phyloP scores from a whole-genome alignment of 2,888 invertebrate species.

The Teleogryllus oceanicus region DNA sequence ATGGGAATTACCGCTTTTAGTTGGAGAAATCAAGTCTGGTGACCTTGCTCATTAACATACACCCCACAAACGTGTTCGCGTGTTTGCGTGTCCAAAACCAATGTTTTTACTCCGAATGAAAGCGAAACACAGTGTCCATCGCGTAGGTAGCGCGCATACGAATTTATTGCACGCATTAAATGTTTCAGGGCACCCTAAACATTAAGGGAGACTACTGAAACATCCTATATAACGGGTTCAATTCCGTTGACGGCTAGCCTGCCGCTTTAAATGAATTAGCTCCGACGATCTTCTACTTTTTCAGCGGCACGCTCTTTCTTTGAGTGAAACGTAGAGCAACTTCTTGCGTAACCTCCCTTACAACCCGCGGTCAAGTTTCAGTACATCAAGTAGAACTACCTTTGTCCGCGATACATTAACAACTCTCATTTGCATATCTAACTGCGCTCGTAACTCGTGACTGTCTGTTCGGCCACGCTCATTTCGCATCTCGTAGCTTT shows the following conservation, averaged over 20 bases:
- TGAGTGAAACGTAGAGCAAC: not conserved
- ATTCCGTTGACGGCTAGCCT: not conserved
- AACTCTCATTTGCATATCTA: not conserved
- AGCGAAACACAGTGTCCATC: no score
- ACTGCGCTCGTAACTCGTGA: not conserved
- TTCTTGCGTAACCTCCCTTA: not conserved
- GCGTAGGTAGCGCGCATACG: no score
- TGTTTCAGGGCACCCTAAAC: not conserved
- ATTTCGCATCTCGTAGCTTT: not conserved
- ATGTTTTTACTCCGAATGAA: no score
- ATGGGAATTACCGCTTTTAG: no score
- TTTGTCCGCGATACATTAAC: not conserved
- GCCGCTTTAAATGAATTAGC: slow-evolving; percentile 7
- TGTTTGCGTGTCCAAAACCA: no score
- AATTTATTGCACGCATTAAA: no score
- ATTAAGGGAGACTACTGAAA: not conserved
- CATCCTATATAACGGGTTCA: not conserved
- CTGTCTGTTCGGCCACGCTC: not conserved
- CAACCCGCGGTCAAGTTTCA: not conserved
- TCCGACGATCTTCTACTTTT: not conserved
- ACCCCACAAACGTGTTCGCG: no score
- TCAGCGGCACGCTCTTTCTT: not conserved
- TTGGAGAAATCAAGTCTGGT: no score
- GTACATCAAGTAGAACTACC: slow-evolving; percentile 5
- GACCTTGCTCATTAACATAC: no score